Conservation (phyloP, 2,888 invertebrate species). For the Rhingia rostrata region DNA sequence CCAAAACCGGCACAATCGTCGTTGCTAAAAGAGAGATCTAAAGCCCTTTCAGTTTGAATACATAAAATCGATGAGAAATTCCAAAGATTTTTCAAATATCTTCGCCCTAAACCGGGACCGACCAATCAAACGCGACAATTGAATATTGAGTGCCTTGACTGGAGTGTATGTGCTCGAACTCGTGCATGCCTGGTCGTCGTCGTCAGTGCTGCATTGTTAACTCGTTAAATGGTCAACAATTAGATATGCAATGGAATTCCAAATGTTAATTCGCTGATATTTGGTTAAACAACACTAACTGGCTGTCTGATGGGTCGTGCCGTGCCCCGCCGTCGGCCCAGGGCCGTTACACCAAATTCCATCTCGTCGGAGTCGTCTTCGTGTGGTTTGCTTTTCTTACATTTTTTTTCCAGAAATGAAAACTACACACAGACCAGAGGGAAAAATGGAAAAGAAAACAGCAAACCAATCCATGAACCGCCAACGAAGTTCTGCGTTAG, state of each 20-base stretch:
- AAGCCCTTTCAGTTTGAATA: slow-evolving; percentile 42
- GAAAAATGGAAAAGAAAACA: slow-evolving; percentile 57
- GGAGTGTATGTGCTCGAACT: slow-evolving; percentile 18
- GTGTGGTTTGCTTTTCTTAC: slow-evolving; percentile 44
- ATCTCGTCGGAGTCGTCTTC: slow-evolving; percentile 41
- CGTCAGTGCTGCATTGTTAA: slow-evolving; percentile 52
- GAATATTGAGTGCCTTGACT: slow-evolving; percentile 17
- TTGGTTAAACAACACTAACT: slow-evolving; percentile 61
- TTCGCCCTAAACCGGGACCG: slow-evolving; percentile 57
- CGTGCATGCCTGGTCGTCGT: slow-evolving; percentile 32
- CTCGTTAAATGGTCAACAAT: slow-evolving; percentile 73
- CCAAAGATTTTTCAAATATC: slow-evolving; percentile 63
- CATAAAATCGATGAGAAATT: slow-evolving; percentile 49
- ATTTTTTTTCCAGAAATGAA: slow-evolving; percentile 54
- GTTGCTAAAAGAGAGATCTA: slow-evolving; percentile 7
- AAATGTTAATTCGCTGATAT: slow-evolving; percentile 73
- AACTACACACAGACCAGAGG: slow-evolving; percentile 47
- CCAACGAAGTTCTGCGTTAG: slow-evolving; percentile 50
- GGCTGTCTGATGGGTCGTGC: slow-evolving; percentile 41
- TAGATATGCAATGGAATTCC: slow-evolving; percentile 72
- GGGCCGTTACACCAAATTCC: slow-evolving; percentile 70
- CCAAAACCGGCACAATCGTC: slow-evolving; percentile 34
- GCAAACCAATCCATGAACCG: slow-evolving; percentile 25
- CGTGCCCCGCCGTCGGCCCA: slow-evolving; percentile 23
- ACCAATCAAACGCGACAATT: slow-evolving; percentile 13